phyloP scores from a whole-genome alignment of 2,113 vertebrate species.

The Sander vitreus region DNA sequence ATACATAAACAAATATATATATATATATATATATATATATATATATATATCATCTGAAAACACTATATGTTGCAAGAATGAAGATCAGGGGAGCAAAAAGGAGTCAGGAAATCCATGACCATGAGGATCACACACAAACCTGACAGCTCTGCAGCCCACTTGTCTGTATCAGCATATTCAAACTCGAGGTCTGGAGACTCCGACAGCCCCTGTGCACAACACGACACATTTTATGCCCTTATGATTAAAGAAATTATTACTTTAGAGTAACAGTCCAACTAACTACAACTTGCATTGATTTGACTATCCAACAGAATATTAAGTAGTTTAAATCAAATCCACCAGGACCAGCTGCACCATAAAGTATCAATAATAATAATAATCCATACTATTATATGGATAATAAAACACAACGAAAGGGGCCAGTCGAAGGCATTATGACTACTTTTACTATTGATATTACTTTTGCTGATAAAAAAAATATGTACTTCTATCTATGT shows the following conservation, averaged over 20 bases:
- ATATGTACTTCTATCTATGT: neutral
- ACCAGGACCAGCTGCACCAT: neutral
- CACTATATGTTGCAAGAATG: neutral
- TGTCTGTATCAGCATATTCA: conserved; percentile 95
- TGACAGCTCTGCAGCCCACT: conserved; percentile 94
- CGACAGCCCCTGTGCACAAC: conserved; percentile 87
- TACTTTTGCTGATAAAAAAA: neutral
- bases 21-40: neutral
- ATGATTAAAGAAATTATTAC: neutral
- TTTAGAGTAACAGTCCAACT: neutral
- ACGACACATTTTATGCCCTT: neutral
- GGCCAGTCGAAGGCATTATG: neutral
- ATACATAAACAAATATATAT: conserved; percentile 14
- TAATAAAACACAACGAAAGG: neutral
- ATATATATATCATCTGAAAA: neutral
- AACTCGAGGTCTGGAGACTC: conserved; percentile 97
- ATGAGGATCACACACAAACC: conserved; percentile 80
- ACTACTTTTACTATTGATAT: neutral
- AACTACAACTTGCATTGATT: neutral
- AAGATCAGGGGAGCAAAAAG: neutral
- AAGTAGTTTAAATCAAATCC: neutral
- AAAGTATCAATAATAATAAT: neutral
- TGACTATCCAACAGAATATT: neutral
- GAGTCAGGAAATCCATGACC: neutral
- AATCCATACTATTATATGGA: neutral